These are phyloP conservation scores for Heliconius hortense DNA, from an alignment of 2,888 invertebrate genomes.

Conservation along the genomic window DNA sequence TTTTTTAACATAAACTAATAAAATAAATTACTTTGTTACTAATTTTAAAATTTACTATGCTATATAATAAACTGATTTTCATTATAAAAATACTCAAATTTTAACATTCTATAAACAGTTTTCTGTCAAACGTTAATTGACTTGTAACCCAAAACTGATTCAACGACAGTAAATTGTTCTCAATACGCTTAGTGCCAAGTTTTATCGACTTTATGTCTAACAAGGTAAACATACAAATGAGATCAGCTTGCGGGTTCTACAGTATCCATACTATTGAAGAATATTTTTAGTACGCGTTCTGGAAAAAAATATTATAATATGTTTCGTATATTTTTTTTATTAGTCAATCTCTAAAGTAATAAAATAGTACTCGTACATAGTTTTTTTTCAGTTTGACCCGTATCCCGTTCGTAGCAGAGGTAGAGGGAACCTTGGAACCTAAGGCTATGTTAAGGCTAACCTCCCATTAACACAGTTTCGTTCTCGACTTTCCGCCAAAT, in stretches of 20 bases:
- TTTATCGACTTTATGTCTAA: constrained; percentile 26
- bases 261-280: neutral
- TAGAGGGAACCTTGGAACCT: too few relatives aligned
- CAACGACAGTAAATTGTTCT: constrained; percentile 10
- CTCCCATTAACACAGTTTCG: too few relatives aligned
- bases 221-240: constrained; percentile 22
- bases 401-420: too few relatives aligned
- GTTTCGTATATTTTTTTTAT: neutral
- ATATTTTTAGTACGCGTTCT: neutral
- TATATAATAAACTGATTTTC: neutral
- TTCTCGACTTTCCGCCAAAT: too few relatives aligned
- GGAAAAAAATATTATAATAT: neutral
- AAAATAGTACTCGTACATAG: too few relatives aligned
- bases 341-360: too few relatives aligned
- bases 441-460: too few relatives aligned
- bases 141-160: constrained; percentile 15
- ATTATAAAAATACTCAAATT: neutral
- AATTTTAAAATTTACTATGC: too few relatives aligned
- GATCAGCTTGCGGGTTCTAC: neutral
- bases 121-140: constrained; percentile 15
- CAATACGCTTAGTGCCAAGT: constrained; percentile 29
- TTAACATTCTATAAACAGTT: neutral
- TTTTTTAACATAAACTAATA: too few relatives aligned
- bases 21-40: too few relatives aligned
- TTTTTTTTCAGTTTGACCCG: too few relatives aligned